Evolutionary conservation across 2,113 vertebrate species (phyloP).

Genomic region (Corythornis cristatus): DNA sequence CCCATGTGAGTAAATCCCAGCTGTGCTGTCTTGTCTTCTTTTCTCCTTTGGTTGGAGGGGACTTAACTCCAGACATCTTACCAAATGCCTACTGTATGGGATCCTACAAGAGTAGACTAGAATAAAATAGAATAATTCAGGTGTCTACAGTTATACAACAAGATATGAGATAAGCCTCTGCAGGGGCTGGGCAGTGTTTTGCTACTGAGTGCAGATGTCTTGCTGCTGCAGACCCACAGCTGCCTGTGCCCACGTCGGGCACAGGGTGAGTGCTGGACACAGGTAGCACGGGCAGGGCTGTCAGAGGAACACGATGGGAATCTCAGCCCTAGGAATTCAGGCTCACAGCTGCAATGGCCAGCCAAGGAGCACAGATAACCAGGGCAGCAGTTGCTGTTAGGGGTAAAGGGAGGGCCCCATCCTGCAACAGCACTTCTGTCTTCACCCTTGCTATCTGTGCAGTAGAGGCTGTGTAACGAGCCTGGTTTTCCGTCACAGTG

Average conservation of each 20-base stretch:
- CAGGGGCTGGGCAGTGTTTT: neutral
- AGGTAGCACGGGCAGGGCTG: neutral
- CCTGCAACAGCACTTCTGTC: slow-evolving; percentile 13
- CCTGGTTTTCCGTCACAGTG: slow-evolving; percentile 4
- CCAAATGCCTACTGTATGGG: neutral
- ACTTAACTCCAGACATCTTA: neutral
- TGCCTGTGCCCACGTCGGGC: too few relatives aligned
- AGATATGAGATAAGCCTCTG: neutral
- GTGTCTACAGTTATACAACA: neutral
- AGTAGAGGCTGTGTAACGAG: neutral
- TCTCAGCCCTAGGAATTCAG: neutral
- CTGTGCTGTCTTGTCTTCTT: neutral
- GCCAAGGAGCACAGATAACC: neutral
- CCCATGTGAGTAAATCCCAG: neutral
- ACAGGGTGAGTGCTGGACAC: neutral
- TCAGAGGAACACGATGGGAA: neutral
- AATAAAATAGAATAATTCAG: neutral
- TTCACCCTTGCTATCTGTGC: slow-evolving; percentile 33
- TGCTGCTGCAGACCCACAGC: neutral
- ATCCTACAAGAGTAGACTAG: neutral
- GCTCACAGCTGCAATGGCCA: fast-evolving
- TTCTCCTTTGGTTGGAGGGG: neutral
- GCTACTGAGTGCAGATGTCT: neutral
- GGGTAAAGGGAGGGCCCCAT: neutral
- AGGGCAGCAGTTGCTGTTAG: neutral